These are phyloP conservation scores for Gryllus bimaculatus DNA, from an alignment of 1,140 invertebrate genomes.

Conservation along the genomic window DNA sequence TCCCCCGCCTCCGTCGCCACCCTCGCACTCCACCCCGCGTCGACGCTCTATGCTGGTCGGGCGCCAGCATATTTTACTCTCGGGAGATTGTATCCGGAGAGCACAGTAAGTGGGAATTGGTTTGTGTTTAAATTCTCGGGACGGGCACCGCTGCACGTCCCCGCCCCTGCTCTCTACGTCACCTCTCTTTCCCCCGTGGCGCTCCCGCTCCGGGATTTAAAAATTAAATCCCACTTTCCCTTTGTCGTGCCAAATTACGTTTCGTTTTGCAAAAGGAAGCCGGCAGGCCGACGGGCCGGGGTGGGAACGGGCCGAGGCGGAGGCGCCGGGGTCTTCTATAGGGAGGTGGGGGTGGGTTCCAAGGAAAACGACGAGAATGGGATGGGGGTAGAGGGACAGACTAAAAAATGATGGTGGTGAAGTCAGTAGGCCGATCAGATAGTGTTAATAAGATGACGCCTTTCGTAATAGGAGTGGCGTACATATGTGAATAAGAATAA, in stretches of 20 bases:
- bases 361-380: too few relatives aligned
- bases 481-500: too few relatives aligned
- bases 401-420: too few relatives aligned
- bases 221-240: slow-evolving; percentile 2
- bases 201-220: neutral
- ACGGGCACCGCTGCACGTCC: neutral
- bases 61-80: neutral
- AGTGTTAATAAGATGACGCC: too few relatives aligned
- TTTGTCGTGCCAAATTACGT: slow-evolving; percentile 1
- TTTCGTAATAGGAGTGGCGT: too few relatives aligned
- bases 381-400: too few relatives aligned
- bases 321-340: too few relatives aligned
- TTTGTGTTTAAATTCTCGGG: neutral
- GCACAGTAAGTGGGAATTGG: neutral
- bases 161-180: neutral
- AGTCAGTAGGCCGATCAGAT: too few relatives aligned
- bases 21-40: neutral
- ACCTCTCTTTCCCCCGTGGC: neutral
- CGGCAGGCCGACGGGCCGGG: neutral
- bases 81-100: neutral
- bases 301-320: too few relatives aligned
- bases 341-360: too few relatives aligned
- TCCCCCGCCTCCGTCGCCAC: neutral
- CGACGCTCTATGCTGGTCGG: neutral
- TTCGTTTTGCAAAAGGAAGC: neutral